Conservation (phyloP, 2,113 vertebrate species). For the Vulpes lagopus region DNA sequence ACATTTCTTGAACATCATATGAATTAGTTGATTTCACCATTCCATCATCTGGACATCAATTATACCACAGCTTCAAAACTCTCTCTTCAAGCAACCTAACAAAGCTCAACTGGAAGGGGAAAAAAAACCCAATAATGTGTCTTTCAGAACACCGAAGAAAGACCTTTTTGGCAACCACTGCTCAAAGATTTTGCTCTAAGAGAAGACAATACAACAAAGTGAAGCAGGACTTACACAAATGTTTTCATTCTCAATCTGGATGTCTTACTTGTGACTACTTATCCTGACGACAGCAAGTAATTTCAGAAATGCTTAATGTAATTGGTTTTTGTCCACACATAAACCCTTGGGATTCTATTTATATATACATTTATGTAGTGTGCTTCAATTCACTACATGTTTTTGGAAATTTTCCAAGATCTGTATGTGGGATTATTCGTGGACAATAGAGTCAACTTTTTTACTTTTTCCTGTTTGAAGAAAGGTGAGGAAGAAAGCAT, state of each 20-base stretch:
- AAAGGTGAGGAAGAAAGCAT: slow-evolving; percentile 48
- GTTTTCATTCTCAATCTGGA: slow-evolving; percentile 44
- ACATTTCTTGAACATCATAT: slow-evolving; percentile 45
- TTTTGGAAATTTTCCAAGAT: slow-evolving; percentile 56
- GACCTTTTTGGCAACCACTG: slow-evolving; percentile 36
- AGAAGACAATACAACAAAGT: slow-evolving; percentile 56
- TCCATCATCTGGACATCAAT: not conserved
- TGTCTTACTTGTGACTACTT: slow-evolving; percentile 62
- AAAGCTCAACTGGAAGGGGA: slow-evolving; percentile 53
- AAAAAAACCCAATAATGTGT: slow-evolving; percentile 28
- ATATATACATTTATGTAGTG: slow-evolving; percentile 53
- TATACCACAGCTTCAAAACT: slow-evolving; percentile 17
- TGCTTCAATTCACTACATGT: slow-evolving; percentile 48
- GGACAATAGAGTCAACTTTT: slow-evolving; percentile 3
- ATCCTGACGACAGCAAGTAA: slow-evolving; percentile 56
- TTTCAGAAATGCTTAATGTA: slow-evolving; percentile 52
- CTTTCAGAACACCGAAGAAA: slow-evolving; percentile 62
- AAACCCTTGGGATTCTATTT: slow-evolving; percentile 38
- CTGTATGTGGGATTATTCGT: slow-evolving; percentile 35
- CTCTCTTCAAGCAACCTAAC: slow-evolving; percentile 54
- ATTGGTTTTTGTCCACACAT: slow-evolving; percentile 51
- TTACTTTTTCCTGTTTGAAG: slow-evolving; percentile 45
- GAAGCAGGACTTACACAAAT: slow-evolving; percentile 36
- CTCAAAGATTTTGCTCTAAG: slow-evolving; percentile 61
- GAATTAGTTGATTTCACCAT: slow-evolving; percentile 14